A percentile compares a stretch with the other conserved stretches of the same genome.
Evolutionary conservation across 2,113 vertebrate genomes (phyloP).

Genomic region (Psophia crepitans): DNA sequence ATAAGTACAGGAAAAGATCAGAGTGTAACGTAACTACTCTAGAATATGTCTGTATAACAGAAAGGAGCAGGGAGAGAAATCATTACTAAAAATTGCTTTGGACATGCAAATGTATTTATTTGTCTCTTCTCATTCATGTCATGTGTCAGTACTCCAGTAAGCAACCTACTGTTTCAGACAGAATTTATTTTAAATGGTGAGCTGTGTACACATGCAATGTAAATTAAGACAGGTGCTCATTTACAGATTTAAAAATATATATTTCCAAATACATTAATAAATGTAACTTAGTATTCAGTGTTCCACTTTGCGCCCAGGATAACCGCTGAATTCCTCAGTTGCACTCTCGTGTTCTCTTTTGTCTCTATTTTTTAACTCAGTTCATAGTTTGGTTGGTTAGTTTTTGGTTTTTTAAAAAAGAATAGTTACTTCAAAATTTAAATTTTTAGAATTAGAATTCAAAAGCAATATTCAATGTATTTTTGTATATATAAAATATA

Average conservation of each 20-base stretch:
- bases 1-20: not conserved
- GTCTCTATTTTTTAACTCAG: not conserved
- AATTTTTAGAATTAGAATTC: not conserved
- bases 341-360: not conserved
- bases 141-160: not conserved
- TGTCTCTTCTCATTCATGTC: not conserved
- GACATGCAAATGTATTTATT: not conserved
- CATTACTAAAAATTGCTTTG: not conserved
- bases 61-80: not conserved
- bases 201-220: not conserved
- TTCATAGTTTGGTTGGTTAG: not conserved
- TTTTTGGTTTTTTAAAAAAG: not conserved
- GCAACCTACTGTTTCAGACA: not conserved
- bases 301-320: not conserved
- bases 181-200: not conserved
- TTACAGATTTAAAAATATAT: not conserved
- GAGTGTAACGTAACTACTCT: not conserved
- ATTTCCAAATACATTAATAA: not conserved
- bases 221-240: not conserved
- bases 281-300: not conserved
- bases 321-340: not conserved
- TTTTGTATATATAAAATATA: not conserved
- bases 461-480: not conserved
- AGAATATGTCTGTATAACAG: not conserved
- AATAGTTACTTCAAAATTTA: not conserved